These are phyloP conservation scores for Dendrocopos noguchii DNA, from an alignment of 2,113 vertebrate genomes.

Conservation along the genomic window DNA sequence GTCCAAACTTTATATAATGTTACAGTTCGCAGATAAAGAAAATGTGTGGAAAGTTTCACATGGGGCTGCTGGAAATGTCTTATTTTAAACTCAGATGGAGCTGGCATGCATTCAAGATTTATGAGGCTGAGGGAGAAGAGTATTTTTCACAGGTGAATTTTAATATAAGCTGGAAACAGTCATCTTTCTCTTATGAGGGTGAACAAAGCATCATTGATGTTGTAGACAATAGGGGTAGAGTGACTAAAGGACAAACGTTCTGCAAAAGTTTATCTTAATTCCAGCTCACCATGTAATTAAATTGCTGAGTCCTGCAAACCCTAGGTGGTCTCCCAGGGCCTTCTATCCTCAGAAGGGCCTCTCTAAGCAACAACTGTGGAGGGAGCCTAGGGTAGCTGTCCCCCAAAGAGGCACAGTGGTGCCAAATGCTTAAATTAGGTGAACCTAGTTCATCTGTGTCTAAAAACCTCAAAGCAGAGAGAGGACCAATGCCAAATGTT, in stretches of 20 bases:
- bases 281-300: not conserved
- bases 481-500: too few relatives aligned
- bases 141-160: not conserved
- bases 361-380: not conserved
- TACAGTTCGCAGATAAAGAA: not conserved
- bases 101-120: not conserved
- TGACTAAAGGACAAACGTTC: not conserved
- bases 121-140: not conserved
- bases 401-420: accelerated
- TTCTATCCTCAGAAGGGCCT: not conserved
- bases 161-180: not conserved
- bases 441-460: not conserved
- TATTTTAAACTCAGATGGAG: not conserved
- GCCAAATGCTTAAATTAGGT: not conserved
- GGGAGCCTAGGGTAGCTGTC: not conserved
- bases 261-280: not conserved
- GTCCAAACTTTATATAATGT: not conserved
- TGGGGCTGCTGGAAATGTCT: not conserved
- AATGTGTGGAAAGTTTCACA: not conserved
- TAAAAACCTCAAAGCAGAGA: not conserved
- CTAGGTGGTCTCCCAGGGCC: not conserved
- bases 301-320: not conserved
- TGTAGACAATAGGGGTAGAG: not conserved
- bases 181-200: not conserved
- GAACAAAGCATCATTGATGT: not conserved